A percentile compares a stretch with the other conserved stretches of the same genome.
These are phyloP conservation scores for Apocheima hispidaria DNA, from an alignment of 2,888 invertebrate genomes.

Conservation along the genomic window DNA sequence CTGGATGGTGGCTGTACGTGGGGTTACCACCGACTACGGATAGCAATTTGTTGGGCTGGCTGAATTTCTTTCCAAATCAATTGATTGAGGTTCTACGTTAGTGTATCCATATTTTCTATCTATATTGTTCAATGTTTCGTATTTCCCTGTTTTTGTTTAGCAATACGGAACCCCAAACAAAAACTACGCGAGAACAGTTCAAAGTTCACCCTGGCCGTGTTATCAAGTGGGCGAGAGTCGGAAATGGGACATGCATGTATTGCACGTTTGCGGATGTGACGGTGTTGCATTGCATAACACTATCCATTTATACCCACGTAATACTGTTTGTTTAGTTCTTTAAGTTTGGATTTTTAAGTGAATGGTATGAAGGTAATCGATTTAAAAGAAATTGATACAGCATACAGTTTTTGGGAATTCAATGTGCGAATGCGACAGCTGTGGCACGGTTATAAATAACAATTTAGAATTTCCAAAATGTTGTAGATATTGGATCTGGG, in stretches of 20 bases:
- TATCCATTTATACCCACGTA: neutral
- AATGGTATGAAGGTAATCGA: no score
- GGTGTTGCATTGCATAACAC: constrained; percentile 15
- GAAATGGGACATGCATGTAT: constrained; percentile 12
- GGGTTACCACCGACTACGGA: no score
- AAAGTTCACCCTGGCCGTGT: neutral
- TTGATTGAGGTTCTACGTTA: no score
- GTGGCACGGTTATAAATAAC: no score
- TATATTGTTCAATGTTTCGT: neutral
- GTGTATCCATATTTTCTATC: no score
- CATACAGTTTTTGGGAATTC: no score
- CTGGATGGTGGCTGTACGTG: no score
- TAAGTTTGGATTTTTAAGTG: neutral
- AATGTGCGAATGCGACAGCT: no score
- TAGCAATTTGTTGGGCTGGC: no score
- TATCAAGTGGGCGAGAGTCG: constrained; percentile 12
- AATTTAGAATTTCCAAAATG: no score
- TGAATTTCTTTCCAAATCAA: neutral
- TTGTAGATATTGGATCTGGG: neutral
- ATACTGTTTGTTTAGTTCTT: neutral
- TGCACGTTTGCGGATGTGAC: constrained; percentile 13
- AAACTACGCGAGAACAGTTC: neutral
- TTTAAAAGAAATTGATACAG: neutral
- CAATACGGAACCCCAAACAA: neutral
- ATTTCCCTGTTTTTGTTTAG: neutral